Evolutionary conservation across 2,113 vertebrate species (phyloP), one percentile per base, ranked within the genome.

Genomic region (Atrichornis clamosus): DNA sequence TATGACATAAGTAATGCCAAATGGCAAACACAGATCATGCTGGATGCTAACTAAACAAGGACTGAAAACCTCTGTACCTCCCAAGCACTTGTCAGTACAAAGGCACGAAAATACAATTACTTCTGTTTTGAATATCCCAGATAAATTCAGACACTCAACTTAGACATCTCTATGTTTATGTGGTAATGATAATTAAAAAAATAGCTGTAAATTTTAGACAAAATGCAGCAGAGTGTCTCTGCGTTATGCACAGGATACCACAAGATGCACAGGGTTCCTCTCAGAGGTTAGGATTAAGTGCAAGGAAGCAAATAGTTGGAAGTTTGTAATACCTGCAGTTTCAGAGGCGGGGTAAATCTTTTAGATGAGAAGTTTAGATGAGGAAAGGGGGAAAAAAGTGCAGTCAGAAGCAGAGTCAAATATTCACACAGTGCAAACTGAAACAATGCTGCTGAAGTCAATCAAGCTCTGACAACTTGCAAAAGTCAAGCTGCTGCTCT

Each of bases 401-500:
- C 28, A 63, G 37, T 84, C 22, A 76, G 52, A 80, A 75, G 23
- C 52, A 84, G 30, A 87, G 59, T 53, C 50, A 85, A 68, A 85
- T 44, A 84, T 21, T 26, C 46, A 92, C 68, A 62, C 39, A 10
- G 21, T 23, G 39, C 15, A 87, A 83, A 82, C 35, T 86, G 78
- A 59, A 93, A 69, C 30, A 74, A 56, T 33, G 44, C 24, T 6
- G 1, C 28, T 64, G 17, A 69, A 84, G 82, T 86, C 93, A 96
- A 16, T 90, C 75, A 83, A 79, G n/a, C 50, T 88, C 59, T 84
- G 87, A 90, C 87, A 87, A 59, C 24, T 67, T 63, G 30, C n/a
- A 89, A 92, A 90, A 89, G 49, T 39, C 65, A 88, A 88, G 68
- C 11, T 85, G 68, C 33, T 70, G 42, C 55, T 95, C 84, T 58